Percentiles rank a stretch among this genome's conserved stretches.
Evolutionary conservation across 2,797 vertebrate species (phyloP).

Genomic region (Neosalanx taihuensis): DNA sequence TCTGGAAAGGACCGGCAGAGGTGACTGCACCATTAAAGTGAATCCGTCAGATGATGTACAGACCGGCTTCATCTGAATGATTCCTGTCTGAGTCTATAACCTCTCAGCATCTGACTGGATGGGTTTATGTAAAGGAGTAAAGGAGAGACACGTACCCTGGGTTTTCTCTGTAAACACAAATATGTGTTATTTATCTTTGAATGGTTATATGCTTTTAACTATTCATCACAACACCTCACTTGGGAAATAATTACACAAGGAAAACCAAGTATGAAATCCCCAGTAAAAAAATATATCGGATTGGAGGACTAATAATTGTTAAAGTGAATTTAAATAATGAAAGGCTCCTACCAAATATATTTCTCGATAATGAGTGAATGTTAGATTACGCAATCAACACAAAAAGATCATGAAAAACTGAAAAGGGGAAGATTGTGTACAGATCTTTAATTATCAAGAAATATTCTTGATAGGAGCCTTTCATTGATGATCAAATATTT

Average conservation of each 20-base stretch:
- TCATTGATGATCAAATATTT: not conserved
- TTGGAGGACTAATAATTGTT: not conserved
- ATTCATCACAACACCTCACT: not conserved
- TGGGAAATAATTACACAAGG: not conserved
- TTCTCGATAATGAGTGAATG: too few relatives aligned
- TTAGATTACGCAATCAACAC: not conserved
- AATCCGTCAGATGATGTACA: conserved; percentile 37
- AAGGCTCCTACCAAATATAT: not conserved
- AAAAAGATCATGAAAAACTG: not conserved
- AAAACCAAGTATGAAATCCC: not conserved
- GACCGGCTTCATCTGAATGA: conserved; percentile 44
- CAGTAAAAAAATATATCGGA: not conserved
- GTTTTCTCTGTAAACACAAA: not conserved
- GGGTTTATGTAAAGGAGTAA: too few relatives aligned
- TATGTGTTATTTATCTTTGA: not conserved
- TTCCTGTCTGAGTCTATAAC: conserved; percentile 25
- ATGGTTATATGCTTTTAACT: not conserved
- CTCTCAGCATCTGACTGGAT: not conserved
- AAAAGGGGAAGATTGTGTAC: not conserved
- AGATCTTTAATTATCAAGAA: not conserved
- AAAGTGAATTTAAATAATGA: not conserved
- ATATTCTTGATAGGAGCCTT: too few relatives aligned
- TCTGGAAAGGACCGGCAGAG: conserved; percentile 5
- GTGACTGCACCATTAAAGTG: not conserved
- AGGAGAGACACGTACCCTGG: not conserved